Percentiles rank a stretch among this genome's conserved stretches.
Conservation (phyloP, 1,140 invertebrate genomes). For the Hypsibius dujardini region DNA sequence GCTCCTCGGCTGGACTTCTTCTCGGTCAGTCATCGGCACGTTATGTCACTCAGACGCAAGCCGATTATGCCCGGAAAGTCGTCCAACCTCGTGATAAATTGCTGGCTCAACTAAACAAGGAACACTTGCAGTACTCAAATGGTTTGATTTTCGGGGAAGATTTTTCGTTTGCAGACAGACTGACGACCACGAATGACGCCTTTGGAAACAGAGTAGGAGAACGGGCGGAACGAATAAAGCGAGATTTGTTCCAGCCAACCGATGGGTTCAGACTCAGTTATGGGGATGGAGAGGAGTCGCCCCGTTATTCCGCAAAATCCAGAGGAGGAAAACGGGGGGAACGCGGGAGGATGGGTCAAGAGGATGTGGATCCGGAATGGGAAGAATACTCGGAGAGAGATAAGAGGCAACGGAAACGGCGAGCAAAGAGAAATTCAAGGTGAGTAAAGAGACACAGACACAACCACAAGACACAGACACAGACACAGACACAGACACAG, state of each 20-base stretch:
- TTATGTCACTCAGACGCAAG: neutral
- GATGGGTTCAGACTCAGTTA: neutral
- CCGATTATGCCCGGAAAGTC: conserved; percentile 1
- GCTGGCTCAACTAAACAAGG: neutral
- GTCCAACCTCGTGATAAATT: neutral
- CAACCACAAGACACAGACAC: too few relatives aligned
- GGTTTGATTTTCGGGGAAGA: neutral
- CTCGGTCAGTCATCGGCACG: neutral
- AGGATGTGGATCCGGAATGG: too few relatives aligned
- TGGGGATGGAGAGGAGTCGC: neutral
- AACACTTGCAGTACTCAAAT: neutral
- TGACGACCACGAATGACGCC: too few relatives aligned
- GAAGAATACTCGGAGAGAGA: too few relatives aligned
- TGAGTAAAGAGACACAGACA: too few relatives aligned
- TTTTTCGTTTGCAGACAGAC: neutral
- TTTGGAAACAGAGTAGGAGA: too few relatives aligned
- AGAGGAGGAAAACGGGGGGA: too few relatives aligned
- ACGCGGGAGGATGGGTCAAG: too few relatives aligned
- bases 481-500: too few relatives aligned
- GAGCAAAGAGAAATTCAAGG: too few relatives aligned
- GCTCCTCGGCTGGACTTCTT: neutral
- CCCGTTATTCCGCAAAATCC: neutral
- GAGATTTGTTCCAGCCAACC: neutral
- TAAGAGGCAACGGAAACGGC: too few relatives aligned
- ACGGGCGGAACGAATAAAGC: neutral